phyloP scores from a whole-genome alignment of 1,140 invertebrate genomes.

The Brachystomella parvula region DNA sequence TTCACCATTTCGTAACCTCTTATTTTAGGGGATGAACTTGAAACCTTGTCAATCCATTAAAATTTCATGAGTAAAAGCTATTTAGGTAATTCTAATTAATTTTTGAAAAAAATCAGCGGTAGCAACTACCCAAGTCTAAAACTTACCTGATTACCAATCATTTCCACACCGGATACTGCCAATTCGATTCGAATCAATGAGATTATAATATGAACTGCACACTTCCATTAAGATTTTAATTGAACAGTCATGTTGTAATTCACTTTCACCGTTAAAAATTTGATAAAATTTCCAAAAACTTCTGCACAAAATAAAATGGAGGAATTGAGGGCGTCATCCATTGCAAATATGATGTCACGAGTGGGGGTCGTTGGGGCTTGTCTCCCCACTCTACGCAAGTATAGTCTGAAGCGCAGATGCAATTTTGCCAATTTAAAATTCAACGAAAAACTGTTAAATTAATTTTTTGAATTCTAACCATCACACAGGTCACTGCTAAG shows the following conservation, averaged over 20 bases:
- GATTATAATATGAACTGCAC: neutral
- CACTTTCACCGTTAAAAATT: neutral
- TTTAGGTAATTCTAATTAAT: neutral
- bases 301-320: neutral
- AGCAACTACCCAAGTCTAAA: too few relatives aligned
- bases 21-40: neutral
- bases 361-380: neutral
- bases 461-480: neutral
- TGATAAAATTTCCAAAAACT: neutral
- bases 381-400: neutral
- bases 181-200: too few relatives aligned
- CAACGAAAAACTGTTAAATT: neutral
- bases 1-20: conserved; percentile 6
- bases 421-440: neutral
- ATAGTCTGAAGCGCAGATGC: neutral
- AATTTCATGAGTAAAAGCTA: neutral
- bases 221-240: neutral
- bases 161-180: too few relatives aligned
- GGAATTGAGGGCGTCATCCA: neutral
- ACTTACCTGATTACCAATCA: too few relatives aligned
- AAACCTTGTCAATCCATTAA: neutral
- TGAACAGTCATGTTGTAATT: neutral
- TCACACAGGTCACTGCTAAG: neutral
- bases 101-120: too few relatives aligned
- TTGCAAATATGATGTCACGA: neutral